Conservation (phyloP, 2,113 vertebrate species). For the Pongo pygmaeus region DNA sequence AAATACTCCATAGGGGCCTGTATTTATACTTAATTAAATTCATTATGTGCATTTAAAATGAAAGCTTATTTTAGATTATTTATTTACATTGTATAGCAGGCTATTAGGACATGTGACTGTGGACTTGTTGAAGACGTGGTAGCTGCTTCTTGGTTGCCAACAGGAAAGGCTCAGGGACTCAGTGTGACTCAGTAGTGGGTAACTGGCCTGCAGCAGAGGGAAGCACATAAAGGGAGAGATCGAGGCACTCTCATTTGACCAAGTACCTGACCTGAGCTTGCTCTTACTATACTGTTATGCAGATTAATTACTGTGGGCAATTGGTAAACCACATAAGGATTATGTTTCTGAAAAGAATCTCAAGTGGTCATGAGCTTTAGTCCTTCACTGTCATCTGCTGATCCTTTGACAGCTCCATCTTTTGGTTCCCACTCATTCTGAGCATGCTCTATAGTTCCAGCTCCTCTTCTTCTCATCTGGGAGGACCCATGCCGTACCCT, state of each 20-base stretch:
- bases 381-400: not conserved
- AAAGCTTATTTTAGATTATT: not conserved
- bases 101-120: not conserved
- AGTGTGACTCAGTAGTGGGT: not conserved
- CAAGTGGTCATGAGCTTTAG: not conserved
- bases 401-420: not conserved
- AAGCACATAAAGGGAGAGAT: not conserved
- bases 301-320: not conserved
- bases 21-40: not conserved
- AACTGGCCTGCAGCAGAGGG: not conserved
- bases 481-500: too few species aligned
- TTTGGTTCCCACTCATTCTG: not conserved
- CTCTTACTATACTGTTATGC: not conserved
- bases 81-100: not conserved
- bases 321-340: not conserved
- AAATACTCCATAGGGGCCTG: not conserved
- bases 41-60: not conserved
- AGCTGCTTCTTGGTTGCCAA: not conserved
- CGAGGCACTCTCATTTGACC: not conserved
- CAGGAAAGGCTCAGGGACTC: not conserved
- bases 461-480: not conserved
- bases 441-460: not conserved
- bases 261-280: not conserved
- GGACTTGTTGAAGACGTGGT: not conserved
- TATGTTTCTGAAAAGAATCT: not conserved